Evolutionary conservation across 2,113 vertebrate species (phyloP).

Genomic region (Laterallus jamaicensis): DNA sequence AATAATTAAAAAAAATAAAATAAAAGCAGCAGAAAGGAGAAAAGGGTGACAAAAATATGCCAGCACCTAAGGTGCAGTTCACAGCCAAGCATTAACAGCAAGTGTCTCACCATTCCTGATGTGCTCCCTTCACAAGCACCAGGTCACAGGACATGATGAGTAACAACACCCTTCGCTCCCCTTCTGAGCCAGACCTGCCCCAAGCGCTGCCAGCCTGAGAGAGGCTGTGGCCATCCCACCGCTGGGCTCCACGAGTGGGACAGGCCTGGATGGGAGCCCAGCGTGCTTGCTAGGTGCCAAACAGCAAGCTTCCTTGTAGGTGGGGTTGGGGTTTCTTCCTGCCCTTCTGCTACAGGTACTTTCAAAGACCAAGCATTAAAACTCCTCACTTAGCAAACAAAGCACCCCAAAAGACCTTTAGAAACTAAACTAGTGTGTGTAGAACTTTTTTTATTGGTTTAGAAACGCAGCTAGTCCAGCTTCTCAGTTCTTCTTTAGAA

Average conservation of each 20-base stretch:
- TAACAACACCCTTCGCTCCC: background rate
- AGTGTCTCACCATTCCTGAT: background rate
- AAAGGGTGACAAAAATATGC: background rate
- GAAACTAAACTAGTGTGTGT: background rate
- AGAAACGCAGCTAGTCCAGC: background rate
- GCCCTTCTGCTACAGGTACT: background rate
- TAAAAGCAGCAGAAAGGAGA: background rate
- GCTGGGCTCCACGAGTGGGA: background rate
- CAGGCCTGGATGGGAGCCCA: background rate
- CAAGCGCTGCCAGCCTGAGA: background rate
- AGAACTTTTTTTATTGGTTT: background rate
- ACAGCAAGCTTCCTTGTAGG: background rate
- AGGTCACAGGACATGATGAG: background rate
- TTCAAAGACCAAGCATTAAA: background rate
- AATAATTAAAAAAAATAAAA: background rate
- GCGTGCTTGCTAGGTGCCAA: background rate
- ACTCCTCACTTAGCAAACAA: background rate
- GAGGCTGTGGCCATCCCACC: background rate
- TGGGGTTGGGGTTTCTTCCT: accelerated
- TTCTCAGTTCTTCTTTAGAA: background rate
- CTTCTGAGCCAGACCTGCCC: background rate
- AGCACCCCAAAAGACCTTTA: background rate
- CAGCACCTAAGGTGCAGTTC: background rate
- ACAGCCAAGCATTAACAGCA: background rate
- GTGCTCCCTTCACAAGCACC: background rate